A percentile compares a stretch with the other conserved stretches of the same genome.
Conservation (phyloP, 1,140 invertebrate genomes). For the Neuroterus valhalla region DNA sequence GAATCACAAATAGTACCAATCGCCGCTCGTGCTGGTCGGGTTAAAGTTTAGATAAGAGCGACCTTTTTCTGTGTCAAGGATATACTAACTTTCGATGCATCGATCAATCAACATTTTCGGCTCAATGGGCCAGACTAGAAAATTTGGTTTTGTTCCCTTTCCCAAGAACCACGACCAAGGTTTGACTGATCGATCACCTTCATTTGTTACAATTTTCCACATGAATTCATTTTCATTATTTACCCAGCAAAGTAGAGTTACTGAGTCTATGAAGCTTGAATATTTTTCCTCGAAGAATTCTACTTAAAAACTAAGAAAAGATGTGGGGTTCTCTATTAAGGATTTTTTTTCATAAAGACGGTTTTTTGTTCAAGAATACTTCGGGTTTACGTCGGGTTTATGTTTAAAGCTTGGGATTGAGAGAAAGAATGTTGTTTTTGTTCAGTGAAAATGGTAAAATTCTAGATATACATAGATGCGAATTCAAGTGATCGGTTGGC, state of each 20-base stretch:
- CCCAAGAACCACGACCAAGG: not conserved
- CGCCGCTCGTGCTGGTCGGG: not conserved
- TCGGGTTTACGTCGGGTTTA: too few relatives aligned
- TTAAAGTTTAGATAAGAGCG: not conserved
- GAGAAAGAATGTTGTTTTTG: too few relatives aligned
- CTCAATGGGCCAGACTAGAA: not conserved
- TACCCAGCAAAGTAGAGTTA: not conserved
- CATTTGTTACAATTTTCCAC: not conserved
- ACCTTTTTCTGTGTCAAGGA: constrained; percentile 22
- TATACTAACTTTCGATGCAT: constrained; percentile 7
- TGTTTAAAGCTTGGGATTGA: too few relatives aligned
- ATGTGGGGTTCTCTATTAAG: not conserved
- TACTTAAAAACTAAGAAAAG: not conserved
- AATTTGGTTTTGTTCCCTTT: not conserved
- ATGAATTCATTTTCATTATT: not conserved
- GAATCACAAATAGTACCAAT: not conserved
- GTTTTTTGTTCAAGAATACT: too few relatives aligned
- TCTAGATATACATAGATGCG: too few relatives aligned
- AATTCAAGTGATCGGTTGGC: not conserved
- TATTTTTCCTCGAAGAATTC: not conserved
- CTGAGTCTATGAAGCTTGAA: too few relatives aligned
- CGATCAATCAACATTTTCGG: constrained; percentile 12
- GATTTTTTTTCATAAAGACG: too few relatives aligned
- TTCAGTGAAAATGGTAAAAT: not conserved
- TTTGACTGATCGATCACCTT: not conserved